Conservation (phyloP, 2,113 vertebrate species). For the Silurus asotus region DNA sequence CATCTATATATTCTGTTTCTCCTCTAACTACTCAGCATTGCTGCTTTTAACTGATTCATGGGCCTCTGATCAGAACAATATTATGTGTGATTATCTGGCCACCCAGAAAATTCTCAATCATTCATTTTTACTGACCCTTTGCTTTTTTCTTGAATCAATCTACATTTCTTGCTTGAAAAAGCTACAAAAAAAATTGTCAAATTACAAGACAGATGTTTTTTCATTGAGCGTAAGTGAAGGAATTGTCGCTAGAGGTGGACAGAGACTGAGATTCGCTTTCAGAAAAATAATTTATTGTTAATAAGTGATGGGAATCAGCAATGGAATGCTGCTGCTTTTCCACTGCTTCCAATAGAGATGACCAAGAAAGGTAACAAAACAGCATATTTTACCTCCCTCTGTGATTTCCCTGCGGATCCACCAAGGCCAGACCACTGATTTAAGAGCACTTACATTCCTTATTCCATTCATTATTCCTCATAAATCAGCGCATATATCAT, state of each 20-base stretch:
- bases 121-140: not conserved
- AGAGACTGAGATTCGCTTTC: not conserved
- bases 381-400: not conserved
- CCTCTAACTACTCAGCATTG: not conserved
- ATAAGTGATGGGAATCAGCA: not conserved
- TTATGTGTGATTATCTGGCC: not conserved
- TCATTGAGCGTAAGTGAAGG: not conserved
- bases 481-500: not conserved
- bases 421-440: conserved; percentile 6
- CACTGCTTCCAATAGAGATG: not conserved
- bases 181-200: not conserved
- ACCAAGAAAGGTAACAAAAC: not conserved
- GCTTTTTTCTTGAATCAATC: not conserved
- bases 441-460: not conserved
- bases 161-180: too few species aligned
- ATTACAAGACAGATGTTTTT: not conserved
- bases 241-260: not conserved
- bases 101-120: not conserved
- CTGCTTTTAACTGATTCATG: not conserved
- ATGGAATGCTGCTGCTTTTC: not conserved
- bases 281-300: not conserved
- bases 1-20: not conserved
- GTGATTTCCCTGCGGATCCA: not conserved
- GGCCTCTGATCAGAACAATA: not conserved
- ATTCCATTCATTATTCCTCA: not conserved